Conservation (phyloP, 2,888 invertebrate species). For the Plagodis pulveraria region DNA sequence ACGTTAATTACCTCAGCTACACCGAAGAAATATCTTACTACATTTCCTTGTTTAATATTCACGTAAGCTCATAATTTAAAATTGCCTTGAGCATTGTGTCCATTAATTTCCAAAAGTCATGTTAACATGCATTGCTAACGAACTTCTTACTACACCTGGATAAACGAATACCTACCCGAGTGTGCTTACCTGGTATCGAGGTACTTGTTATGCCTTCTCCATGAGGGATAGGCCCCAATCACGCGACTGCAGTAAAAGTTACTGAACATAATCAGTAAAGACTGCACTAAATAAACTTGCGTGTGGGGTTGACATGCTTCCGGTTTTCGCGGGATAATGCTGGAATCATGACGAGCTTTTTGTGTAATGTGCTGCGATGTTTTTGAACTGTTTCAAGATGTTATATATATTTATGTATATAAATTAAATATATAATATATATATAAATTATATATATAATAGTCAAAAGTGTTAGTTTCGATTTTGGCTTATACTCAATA, state of each 20-base stretch:
- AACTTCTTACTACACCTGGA: slow-evolving; percentile 37
- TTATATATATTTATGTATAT: too few relatives aligned
- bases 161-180: slow-evolving; percentile 6
- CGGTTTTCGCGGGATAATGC: slow-evolving; percentile 12
- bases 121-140: slow-evolving; percentile 40
- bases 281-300: slow-evolving; percentile 42
- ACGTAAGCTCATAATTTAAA: slow-evolving; percentile 4
- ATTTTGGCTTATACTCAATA: too few relatives aligned
- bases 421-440: too few relatives aligned
- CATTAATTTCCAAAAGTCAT: slow-evolving; percentile 34
- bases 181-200: slow-evolving; percentile 16
- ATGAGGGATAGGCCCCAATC: slow-evolving; percentile 44
- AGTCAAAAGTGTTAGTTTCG: too few relatives aligned
- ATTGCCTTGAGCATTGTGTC: slow-evolving; percentile 9
- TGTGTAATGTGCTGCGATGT: too few relatives aligned
- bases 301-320: slow-evolving; percentile 28
- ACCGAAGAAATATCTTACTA: background rate
- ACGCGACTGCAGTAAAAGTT: slow-evolving; percentile 46
- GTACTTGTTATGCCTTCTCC: slow-evolving; percentile 26
- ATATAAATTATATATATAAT: too few relatives aligned
- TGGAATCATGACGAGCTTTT: background rate
- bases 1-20: too few relatives aligned
- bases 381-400: too few relatives aligned
- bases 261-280: slow-evolving; percentile 33
- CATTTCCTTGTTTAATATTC: slow-evolving; percentile 3